These are phyloP conservation scores for Sesamia nonagrioides DNA, from an alignment of 1,140 invertebrate species.

Conservation along the genomic window DNA sequence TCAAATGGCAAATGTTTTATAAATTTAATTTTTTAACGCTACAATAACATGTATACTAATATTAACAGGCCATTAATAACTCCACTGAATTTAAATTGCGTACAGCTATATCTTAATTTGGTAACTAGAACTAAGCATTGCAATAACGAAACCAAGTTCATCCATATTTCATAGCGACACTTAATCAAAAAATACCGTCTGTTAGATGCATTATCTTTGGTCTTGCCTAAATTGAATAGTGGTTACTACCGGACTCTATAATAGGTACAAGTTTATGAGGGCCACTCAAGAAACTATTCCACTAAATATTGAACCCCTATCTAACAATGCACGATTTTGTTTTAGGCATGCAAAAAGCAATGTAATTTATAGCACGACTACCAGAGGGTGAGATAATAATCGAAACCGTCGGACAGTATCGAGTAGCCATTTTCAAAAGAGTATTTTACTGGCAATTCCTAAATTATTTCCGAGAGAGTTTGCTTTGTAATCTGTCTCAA, in stretches of 20 bases:
- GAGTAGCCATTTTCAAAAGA: constrained; percentile 20
- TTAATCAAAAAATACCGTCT: constrained; percentile 13
- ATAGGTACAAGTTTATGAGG: constrained; percentile 63
- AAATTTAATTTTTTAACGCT: no score
- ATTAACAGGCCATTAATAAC: not conserved
- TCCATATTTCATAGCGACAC: not conserved
- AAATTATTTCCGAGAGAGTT: no score
- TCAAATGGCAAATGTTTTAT: no score
- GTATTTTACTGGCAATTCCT: not conserved
- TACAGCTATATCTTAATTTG: not conserved
- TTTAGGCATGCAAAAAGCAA: constrained; percentile 65
- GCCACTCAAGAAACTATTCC: constrained; percentile 72
- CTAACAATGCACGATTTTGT: constrained; percentile 68
- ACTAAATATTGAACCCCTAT: constrained; percentile 70
- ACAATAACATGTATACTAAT: no score
- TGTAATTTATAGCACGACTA: constrained; percentile 68
- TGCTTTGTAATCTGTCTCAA: no score
- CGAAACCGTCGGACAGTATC: constrained; percentile 2
- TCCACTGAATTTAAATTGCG: not conserved
- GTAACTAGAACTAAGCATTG: not conserved
- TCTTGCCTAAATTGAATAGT: constrained; percentile 44
- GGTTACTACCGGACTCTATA: constrained; percentile 46
- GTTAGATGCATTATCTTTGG: constrained; percentile 7
- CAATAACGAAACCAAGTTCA: not conserved
- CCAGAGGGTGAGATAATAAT: constrained; percentile 54